Percentiles rank a stretch among this genome's conserved stretches.
phyloP scores from a whole-genome alignment of 2,113 vertebrate species.

The Trematomus loennbergii region DNA sequence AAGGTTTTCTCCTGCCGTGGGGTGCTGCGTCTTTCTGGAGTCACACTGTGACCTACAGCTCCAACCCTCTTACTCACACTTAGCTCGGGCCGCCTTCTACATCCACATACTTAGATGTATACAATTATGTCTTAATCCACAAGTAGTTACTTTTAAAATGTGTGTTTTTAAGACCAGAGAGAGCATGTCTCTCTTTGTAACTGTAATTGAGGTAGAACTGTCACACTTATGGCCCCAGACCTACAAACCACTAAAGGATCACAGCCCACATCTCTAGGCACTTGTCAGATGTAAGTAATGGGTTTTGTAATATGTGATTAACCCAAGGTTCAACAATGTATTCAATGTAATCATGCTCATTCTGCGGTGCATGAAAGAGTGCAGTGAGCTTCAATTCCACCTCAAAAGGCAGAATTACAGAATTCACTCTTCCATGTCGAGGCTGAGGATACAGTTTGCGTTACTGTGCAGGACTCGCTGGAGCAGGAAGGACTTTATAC shows the following conservation, averaged over 20 bases:
- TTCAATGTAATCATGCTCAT: slow-evolving; percentile 78
- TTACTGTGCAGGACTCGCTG: slow-evolving; percentile 55
- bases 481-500: slow-evolving; percentile 60
- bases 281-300: slow-evolving; percentile 82
- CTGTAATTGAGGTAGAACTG: slow-evolving; percentile 48
- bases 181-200: slow-evolving; percentile 2
- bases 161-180: slow-evolving; percentile 8
- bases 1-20: slow-evolving; percentile 29
- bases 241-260: slow-evolving; percentile 55
- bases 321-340: slow-evolving; percentile 74
- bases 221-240: slow-evolving; percentile 50
- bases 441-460: slow-evolving; percentile 63
- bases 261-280: slow-evolving; percentile 60
- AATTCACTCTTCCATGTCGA: slow-evolving; percentile 66
- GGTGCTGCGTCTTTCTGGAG: slow-evolving; percentile 10
- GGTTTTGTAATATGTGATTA: slow-evolving; percentile 81
- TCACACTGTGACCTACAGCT: slow-evolving; percentile 29
- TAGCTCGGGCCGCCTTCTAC: neutral
- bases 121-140: slow-evolving; percentile 4
- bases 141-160: neutral
- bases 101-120: neutral
- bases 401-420: slow-evolving; percentile 76
- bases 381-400: slow-evolving; percentile 76
- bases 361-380: slow-evolving; percentile 63
- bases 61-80: slow-evolving; percentile 13